These are phyloP conservation scores for Microvelia longipes DNA, from an alignment of 1,140 invertebrate species.

Conservation along the genomic window DNA sequence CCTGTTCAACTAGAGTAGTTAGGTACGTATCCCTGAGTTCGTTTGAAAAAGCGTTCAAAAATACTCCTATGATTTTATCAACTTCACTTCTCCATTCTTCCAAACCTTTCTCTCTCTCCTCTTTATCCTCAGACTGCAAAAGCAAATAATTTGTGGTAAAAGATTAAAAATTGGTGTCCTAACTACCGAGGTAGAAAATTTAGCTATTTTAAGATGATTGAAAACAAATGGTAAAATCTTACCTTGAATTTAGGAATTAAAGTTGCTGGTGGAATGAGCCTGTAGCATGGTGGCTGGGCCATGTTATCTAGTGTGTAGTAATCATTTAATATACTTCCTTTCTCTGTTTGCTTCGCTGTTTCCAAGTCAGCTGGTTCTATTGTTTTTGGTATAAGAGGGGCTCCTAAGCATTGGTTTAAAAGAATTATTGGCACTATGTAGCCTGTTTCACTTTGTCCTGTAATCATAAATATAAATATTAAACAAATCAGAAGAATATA, in stretches of 20 bases:
- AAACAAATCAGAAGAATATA: no score
- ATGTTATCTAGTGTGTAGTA: slow-evolving; percentile 53
- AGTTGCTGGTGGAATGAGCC: slow-evolving; percentile 41
- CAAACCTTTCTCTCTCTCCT: slow-evolving; percentile 32
- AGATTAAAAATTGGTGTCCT: no score
- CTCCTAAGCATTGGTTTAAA: slow-evolving; percentile 53
- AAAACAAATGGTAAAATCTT: no score
- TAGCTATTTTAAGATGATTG: no score
- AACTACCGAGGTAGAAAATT: no score
- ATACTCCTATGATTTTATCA: slow-evolving; percentile 44
- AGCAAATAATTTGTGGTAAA: not conserved
- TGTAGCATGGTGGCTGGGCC: slow-evolving; percentile 57
- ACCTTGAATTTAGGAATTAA: slow-evolving; percentile 38
- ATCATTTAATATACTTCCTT: slow-evolving; percentile 40
- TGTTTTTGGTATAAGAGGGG: slow-evolving; percentile 55
- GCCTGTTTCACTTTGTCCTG: slow-evolving; percentile 50
- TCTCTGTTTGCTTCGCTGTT: slow-evolving; percentile 44
- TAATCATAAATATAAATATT: no score
- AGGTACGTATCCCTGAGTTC: slow-evolving; percentile 61
- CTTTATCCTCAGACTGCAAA: slow-evolving; percentile 27
- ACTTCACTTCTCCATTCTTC: slow-evolving; percentile 42
- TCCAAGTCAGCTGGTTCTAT: slow-evolving; percentile 62
- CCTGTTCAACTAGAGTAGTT: slow-evolving; percentile 61
- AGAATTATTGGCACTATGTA: slow-evolving; percentile 59
- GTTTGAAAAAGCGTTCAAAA: slow-evolving; percentile 50